These are phyloP conservation scores for Lates japonicus DNA, from an alignment of 2,797 vertebrate genomes.

Conservation along the genomic window DNA sequence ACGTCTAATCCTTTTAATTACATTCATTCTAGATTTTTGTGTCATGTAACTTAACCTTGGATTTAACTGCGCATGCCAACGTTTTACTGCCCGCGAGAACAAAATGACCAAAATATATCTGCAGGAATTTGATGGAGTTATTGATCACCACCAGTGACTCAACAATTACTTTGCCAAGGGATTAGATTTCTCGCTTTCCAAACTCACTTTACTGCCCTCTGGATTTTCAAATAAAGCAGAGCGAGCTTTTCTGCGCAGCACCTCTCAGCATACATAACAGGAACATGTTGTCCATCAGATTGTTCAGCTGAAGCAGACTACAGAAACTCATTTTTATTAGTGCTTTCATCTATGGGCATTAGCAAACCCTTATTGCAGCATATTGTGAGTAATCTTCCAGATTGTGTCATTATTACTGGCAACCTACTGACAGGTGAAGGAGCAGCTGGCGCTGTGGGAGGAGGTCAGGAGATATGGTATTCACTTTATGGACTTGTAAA, in stretches of 20 bases:
- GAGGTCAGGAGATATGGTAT: constrained; percentile 44
- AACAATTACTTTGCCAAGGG: constrained; percentile 55
- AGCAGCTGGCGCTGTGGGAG: constrained; percentile 50
- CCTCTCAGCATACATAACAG: constrained; percentile 23
- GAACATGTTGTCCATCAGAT: constrained; percentile 39
- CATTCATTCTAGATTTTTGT: background rate
- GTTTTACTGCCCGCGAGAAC: background rate
- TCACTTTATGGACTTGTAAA: constrained; percentile 61
- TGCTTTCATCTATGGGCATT: background rate
- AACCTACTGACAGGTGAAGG: constrained; percentile 56
- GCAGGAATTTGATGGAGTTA: constrained; percentile 40
- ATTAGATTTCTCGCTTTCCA: constrained; percentile 43
- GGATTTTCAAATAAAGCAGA: constrained; percentile 47
- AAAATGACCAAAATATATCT: constrained; percentile 21
- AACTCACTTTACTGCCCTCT: constrained; percentile 43
- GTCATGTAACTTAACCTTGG: constrained; percentile 41
- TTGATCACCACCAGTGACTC: constrained; percentile 55
- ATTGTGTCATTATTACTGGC: constrained; percentile 49
- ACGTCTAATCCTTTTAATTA: constrained; percentile 16
- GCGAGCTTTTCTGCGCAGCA: constrained; percentile 32
- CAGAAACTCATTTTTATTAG: background rate
- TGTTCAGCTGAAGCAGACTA: background rate
- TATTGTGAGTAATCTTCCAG: constrained; percentile 38
- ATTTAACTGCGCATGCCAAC: constrained; percentile 3
- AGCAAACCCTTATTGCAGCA: constrained; percentile 10